phyloP scores from a whole-genome alignment of 2,113 vertebrate species.

The Elephantulus edwardii region DNA sequence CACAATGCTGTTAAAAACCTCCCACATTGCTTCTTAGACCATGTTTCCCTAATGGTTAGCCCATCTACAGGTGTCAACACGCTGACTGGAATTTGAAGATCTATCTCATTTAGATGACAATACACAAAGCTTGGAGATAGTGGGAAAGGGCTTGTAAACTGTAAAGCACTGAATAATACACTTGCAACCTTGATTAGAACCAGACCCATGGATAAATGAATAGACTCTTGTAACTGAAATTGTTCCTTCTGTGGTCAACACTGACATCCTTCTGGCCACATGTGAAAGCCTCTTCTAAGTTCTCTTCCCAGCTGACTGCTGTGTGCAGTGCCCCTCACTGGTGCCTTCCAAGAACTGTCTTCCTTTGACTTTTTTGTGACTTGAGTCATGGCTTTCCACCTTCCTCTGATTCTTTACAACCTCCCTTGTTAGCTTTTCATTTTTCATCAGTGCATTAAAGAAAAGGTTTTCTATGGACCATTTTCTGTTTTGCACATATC shows the following conservation, averaged over 20 bases:
- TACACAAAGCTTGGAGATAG: background rate
- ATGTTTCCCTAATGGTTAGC: background rate
- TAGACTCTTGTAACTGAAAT: background rate
- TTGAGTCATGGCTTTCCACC: background rate
- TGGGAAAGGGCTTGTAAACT: background rate
- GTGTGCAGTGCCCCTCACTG: background rate
- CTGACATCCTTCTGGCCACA: background rate
- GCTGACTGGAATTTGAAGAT: background rate
- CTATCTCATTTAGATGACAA: background rate
- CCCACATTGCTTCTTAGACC: slow-evolving; percentile 12
- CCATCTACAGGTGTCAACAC: background rate
- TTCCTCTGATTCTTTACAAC: background rate
- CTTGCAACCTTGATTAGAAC: background rate
- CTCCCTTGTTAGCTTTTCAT: background rate
- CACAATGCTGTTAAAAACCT: background rate
- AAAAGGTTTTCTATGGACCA: background rate
- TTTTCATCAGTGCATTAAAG: background rate
- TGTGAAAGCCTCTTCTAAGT: background rate
- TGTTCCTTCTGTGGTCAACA: background rate
- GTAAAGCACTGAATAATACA: background rate
- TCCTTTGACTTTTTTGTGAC: background rate
- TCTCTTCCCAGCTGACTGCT: background rate
- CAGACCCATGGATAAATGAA: background rate
- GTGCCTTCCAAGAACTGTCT: slow-evolving; percentile 13
- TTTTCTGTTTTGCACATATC: background rate